These are phyloP conservation scores for Melanostoma scalare DNA, from an alignment of 2,888 invertebrate species.

Conservation along the genomic window DNA sequence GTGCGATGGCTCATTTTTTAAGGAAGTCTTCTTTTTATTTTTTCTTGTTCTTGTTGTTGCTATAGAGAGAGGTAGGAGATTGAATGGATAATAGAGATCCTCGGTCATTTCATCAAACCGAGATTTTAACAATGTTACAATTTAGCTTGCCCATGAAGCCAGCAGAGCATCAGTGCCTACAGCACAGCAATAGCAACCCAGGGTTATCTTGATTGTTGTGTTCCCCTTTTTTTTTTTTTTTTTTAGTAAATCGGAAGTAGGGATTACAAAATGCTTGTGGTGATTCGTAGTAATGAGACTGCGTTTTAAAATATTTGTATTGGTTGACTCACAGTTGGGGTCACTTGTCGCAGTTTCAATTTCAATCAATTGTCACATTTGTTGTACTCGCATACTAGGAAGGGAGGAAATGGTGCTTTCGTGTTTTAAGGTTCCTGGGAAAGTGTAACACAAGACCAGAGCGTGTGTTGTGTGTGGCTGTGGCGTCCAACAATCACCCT, in stretches of 20 bases:
- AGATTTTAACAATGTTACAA: constrained; percentile 25
- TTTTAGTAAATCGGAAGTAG: constrained; percentile 59
- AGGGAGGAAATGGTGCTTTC: constrained; percentile 54
- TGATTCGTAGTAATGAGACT: constrained; percentile 52
- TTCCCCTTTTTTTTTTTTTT: constrained; percentile 37
- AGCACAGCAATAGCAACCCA: constrained; percentile 11
- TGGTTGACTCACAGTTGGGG: constrained; percentile 50
- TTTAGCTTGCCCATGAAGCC: constrained; percentile 31
- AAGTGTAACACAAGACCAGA: constrained; percentile 20
- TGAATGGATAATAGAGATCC: constrained; percentile 47
- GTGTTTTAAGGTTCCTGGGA: constrained; percentile 43
- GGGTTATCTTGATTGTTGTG: constrained; percentile 51
- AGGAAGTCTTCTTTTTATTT: neutral
- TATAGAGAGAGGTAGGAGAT: neutral
- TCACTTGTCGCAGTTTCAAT: constrained; percentile 69
- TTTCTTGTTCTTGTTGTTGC: neutral
- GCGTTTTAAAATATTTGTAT: constrained; percentile 43
- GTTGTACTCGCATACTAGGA: constrained; percentile 1
- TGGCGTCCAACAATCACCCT: neutral
- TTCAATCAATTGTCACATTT: constrained; percentile 57
- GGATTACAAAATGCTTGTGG: constrained; percentile 57
- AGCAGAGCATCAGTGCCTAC: neutral
- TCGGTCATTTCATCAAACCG: constrained; percentile 41
- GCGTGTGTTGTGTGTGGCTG: neutral
- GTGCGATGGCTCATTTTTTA: constrained; percentile 50